Evolutionary conservation across 64 coral and sea anemone genomes (phyloP), one percentile per base, ranked within the genome.

Genomic region (Stylophora pistillata): DNA sequence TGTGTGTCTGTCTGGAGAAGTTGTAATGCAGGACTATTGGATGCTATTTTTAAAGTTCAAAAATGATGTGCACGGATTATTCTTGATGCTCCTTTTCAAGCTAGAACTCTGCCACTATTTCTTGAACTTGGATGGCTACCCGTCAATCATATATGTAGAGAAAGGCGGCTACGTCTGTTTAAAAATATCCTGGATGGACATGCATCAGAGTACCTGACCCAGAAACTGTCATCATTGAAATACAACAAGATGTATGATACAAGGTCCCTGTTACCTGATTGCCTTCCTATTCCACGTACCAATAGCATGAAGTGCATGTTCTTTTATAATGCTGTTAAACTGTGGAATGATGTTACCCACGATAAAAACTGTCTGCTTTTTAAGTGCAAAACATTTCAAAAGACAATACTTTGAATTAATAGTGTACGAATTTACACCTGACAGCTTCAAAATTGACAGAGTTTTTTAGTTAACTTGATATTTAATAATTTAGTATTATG

Each of bases 11-110:
- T 91, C 18, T 85, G 70, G 89, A 55, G 54, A 58, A 91, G 73
- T 70, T 91, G 78, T 74, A 91, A 91, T 13, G 68, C 55, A 25
- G 78, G 55, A 9, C n/a, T 84, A 58, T 58, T 91, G 10, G 89
- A 74, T 84, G 70, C 62, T 0, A 41, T 91, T 27, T 85, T 89
- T 26, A 72, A 89, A 89, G 13, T 80, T 15, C 62, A 80, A 89
- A 83, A 91, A 58, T 1, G 55, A 75, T 76, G 79, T 58, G 78
- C 26, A 10, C 69, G 55, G 10, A 74, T 85, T 41, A 91, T 91
- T 26, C 78, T 72, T 20, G 52, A 53, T 77, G 37, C 74, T 77
- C 16, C 34, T 17, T 77, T 77, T n/a, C 52, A 53, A 6, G 37
- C 34, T 20, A 53, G 74, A 77, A 77, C 74, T 16, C 21, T 77